Base-by-base conservation (phyloP, 2,113 vertebrate genomes). In the Anser cygnoides region DNA sequence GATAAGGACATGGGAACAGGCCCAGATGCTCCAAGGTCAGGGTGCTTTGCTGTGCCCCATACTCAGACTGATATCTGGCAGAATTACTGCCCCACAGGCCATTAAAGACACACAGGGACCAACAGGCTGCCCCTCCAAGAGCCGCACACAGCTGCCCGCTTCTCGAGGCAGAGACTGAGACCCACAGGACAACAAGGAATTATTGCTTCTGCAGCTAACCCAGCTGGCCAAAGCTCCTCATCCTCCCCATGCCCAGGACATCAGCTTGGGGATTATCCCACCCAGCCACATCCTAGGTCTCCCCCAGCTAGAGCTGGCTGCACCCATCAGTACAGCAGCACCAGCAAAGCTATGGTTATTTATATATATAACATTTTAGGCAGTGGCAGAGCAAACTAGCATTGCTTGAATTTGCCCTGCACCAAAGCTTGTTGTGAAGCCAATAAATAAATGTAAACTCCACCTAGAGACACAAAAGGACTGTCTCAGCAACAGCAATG, bases 121-220 rank as follows among this genome's bases (percentile, higher is more conserved):
- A 6, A n/a, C 3, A 35, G 41, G n/a, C 59, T 10, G 1, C 65
- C 29, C 29, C n/a, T 62, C 11, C 35, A 21, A 62, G 67, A 43
- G 52, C 19, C 43, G 44, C 0, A 0, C 41, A 6, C 15, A 25
- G 6, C 57, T 68, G 85, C 33, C 23, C 9, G 10, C 49, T n/a
- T 57, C 31, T 33, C 61, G 72, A 19, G 19, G 57, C 57, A 59
- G 14, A 66, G 31, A 65, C 31, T 15, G 5, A 28, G 20, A 29
- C 15, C 62, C 77, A 43, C 46, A 50, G 35, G 35, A 6, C 55
- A 49, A 1, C 20, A 33, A 10, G 18, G 10, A n/a, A 59, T 12
- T 63, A 18, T 22, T 1, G 3, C 9, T 74, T 39, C n/a, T 11
- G 9, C 1, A 1, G 52, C 33, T 66, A 44, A 11, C 22, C 52